A percentile compares a stretch with the other conserved stretches of the same genome.
Evolutionary conservation across 2,888 invertebrate genomes (phyloP).

Genomic region (Phrixothrix hirtus): DNA sequence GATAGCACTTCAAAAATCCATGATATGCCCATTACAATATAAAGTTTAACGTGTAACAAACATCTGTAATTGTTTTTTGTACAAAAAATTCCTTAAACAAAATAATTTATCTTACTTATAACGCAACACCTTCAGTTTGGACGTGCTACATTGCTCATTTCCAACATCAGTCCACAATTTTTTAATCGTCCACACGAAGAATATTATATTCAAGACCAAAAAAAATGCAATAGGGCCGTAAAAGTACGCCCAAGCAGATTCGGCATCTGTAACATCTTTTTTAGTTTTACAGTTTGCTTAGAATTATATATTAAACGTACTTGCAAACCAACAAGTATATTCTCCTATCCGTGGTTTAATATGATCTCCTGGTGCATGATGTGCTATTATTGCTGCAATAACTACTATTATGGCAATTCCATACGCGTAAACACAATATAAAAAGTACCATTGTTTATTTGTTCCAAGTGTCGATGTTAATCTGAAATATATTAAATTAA

Average conservation of each 20-base stretch:
- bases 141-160: constrained; percentile 55
- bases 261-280: too few species aligned
- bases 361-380: constrained; percentile 61
- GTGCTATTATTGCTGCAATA: constrained; percentile 58
- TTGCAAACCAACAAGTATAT: constrained; percentile 66
- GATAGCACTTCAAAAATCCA: constrained; percentile 73
- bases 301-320: too few species aligned
- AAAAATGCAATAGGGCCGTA: constrained; percentile 68
- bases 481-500: too few species aligned
- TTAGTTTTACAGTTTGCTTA: too few species aligned
- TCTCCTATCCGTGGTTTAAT: constrained; percentile 64
- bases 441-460: constrained; percentile 59
- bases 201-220: constrained; percentile 61
- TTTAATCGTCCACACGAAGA: constrained; percentile 64
- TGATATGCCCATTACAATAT: constrained; percentile 70
- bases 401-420: constrained; percentile 62
- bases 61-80: constrained; percentile 57
- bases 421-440: constrained; percentile 65
- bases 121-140: constrained; percentile 60
- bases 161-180: constrained; percentile 60
- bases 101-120: constrained; percentile 66
- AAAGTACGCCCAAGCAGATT: constrained; percentile 67
- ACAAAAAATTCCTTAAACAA: too few species aligned
- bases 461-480: constrained; percentile 53
- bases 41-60: constrained; percentile 66